phyloP scores from a whole-genome alignment of 2,797 vertebrate species.

The Jordanella pulchra region DNA sequence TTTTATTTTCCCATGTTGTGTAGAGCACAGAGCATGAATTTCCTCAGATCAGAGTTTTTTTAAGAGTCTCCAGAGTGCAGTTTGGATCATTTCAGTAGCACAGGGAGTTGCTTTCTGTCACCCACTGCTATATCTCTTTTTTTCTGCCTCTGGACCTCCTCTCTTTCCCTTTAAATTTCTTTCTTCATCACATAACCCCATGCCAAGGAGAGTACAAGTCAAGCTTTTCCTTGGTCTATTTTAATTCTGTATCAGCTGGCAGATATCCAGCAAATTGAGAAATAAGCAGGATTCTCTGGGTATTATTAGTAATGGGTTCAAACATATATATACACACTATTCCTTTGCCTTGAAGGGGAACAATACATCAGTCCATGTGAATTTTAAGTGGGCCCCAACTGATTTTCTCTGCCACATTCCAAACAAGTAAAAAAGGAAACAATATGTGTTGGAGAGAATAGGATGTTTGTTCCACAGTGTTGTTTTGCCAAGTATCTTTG shows the following conservation, averaged over 20 bases:
- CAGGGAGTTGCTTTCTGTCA: conserved; percentile 36
- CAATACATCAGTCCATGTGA: conserved; percentile 65
- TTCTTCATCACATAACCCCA: conserved; percentile 44
- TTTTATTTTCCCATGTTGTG: conserved; percentile 24
- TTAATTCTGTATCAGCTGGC: conserved; percentile 52
- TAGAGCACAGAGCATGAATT: conserved; percentile 27
- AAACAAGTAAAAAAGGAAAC: conserved; percentile 67
- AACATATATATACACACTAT: conserved; percentile 22
- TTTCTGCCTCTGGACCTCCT: conserved; percentile 20
- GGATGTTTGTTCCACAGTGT: conserved; percentile 76
- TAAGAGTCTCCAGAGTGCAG: conserved; percentile 34
- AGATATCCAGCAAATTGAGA: conserved; percentile 50
- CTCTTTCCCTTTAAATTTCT: conserved; percentile 38
- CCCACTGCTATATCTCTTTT: conserved; percentile 40
- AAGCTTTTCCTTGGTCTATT: conserved; percentile 51
- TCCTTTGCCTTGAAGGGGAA: conserved; percentile 46
- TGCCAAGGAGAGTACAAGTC: conserved; percentile 84
- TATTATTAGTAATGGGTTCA: conserved; percentile 77
- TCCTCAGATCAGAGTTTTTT: conserved; percentile 40
- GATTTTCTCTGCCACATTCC: conserved; percentile 56
- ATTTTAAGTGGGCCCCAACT: conserved; percentile 69
- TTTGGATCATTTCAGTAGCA: conserved; percentile 40
- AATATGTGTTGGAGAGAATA: conserved; percentile 69
- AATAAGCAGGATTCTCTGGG: conserved; percentile 59
- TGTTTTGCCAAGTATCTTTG: conserved; percentile 71